Conservation (phyloP, 2,797 vertebrate genomes). For the Gouania willdenowi region DNA sequence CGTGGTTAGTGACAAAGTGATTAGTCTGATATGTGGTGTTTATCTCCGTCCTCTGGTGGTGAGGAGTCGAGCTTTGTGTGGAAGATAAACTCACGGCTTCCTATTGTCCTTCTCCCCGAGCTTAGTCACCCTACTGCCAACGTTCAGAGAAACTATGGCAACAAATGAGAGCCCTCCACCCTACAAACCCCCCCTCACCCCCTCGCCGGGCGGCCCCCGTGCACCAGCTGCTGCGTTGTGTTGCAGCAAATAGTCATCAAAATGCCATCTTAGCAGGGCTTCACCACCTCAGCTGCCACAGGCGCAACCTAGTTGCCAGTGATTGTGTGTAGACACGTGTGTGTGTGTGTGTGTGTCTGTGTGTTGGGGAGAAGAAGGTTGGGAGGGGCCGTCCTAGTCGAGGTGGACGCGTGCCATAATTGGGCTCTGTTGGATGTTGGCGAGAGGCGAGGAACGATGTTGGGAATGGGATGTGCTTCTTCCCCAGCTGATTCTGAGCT, state of each 20-base stretch:
- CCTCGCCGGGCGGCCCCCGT: constrained; percentile 52
- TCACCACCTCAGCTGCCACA: constrained; percentile 51
- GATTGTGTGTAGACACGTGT: constrained; percentile 8
- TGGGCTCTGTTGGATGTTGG: constrained; percentile 61
- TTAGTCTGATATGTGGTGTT: too few species aligned
- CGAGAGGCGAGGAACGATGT: constrained; percentile 36
- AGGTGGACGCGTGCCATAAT: constrained; percentile 60
- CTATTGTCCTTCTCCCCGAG: constrained; percentile 10
- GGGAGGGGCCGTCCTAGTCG: constrained; percentile 30
- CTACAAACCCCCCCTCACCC: constrained; percentile 31
- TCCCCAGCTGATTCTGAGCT: constrained; percentile 48
- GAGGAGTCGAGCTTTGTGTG: constrained; percentile 53
- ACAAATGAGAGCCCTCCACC: constrained; percentile 50
- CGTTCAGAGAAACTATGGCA: constrained; percentile 66
- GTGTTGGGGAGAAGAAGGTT: background rate
- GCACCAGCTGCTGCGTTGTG: constrained; percentile 75
- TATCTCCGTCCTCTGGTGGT: constrained; percentile 51
- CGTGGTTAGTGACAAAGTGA: too few species aligned
- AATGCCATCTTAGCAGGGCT: constrained; percentile 69
- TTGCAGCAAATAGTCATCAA: constrained; percentile 76
- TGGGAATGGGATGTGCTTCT: constrained; percentile 39
- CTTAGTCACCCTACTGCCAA: constrained; percentile 43
- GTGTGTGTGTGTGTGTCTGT: constrained; percentile 3
- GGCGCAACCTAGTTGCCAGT: constrained; percentile 48
- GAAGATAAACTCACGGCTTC: constrained; percentile 42